phyloP scores from a whole-genome alignment of 2,888 invertebrate species.

The Hyles lineata region DNA sequence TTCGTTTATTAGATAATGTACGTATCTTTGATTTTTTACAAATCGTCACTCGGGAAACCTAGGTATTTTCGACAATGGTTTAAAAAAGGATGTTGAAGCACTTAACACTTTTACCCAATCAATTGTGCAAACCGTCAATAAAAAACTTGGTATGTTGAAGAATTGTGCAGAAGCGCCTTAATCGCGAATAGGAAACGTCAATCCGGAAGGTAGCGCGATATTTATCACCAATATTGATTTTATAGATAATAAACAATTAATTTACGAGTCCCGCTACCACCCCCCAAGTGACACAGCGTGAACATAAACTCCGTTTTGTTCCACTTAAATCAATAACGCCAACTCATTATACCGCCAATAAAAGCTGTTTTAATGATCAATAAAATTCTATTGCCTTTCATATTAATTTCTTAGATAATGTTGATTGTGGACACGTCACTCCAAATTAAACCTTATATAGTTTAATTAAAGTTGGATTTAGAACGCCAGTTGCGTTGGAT shows the following conservation, averaged over 20 bases:
- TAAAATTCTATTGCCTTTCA: slow-evolving; percentile 52
- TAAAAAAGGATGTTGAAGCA: no score
- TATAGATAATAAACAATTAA: slow-evolving; percentile 11
- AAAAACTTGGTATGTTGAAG: neutral
- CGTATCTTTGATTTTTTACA: no score
- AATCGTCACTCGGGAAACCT: no score
- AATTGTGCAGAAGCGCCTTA: neutral
- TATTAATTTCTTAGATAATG: slow-evolving; percentile 43
- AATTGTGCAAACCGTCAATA: neutral
- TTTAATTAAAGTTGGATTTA: slow-evolving; percentile 9
- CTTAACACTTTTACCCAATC: neutral
- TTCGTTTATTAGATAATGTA: no score
- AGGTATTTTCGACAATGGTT: no score
- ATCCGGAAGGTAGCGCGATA: neutral
- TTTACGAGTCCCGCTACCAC: slow-evolving; percentile 42
- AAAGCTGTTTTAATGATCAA: slow-evolving; percentile 50
- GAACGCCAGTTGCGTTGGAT: neutral
- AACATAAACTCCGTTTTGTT: slow-evolving; percentile 42
- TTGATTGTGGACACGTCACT: neutral
- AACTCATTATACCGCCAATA: slow-evolving; percentile 38
- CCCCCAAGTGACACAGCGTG: slow-evolving; percentile 43
- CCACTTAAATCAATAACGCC: slow-evolving; percentile 27
- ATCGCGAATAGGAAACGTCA: neutral
- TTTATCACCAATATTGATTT: neutral
- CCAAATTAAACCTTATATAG: neutral